These are phyloP conservation scores for Isichthys henryi DNA, from an alignment of 2,113 vertebrate genomes.

Conservation along the genomic window DNA sequence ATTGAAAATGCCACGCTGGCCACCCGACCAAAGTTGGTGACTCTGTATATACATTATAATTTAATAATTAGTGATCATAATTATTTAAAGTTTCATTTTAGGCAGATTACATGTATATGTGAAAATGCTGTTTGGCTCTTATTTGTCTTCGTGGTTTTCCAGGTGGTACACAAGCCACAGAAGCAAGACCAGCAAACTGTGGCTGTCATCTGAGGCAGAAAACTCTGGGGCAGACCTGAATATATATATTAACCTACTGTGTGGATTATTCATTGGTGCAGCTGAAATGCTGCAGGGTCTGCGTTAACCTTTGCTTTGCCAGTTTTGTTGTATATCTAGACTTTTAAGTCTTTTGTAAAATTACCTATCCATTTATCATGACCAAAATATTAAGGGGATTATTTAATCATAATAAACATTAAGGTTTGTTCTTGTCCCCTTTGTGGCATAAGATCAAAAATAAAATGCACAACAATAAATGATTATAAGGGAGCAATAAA, in stretches of 20 bases:
- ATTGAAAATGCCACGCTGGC: too few relatives aligned
- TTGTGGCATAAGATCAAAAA: too few relatives aligned
- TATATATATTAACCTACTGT: too few relatives aligned
- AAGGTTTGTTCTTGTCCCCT: neutral
- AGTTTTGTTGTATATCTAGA: too few relatives aligned
- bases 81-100: too few relatives aligned
- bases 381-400: neutral
- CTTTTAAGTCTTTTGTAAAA: too few relatives aligned
- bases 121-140: neutral
- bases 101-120: too few relatives aligned
- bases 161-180: neutral
- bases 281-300: neutral
- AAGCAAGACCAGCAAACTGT: neutral
- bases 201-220: neutral
- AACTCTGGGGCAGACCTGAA: neutral
- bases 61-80: too few relatives aligned
- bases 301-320: neutral
- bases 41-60: too few relatives aligned
- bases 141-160: neutral
- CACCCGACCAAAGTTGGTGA: too few relatives aligned
- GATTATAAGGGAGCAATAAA: too few relatives aligned
- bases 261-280: neutral
- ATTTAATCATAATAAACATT: neutral
- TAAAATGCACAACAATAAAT: too few relatives aligned
- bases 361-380: neutral